Conservation (phyloP, 2,888 invertebrate species). For the Ophraella communa region DNA sequence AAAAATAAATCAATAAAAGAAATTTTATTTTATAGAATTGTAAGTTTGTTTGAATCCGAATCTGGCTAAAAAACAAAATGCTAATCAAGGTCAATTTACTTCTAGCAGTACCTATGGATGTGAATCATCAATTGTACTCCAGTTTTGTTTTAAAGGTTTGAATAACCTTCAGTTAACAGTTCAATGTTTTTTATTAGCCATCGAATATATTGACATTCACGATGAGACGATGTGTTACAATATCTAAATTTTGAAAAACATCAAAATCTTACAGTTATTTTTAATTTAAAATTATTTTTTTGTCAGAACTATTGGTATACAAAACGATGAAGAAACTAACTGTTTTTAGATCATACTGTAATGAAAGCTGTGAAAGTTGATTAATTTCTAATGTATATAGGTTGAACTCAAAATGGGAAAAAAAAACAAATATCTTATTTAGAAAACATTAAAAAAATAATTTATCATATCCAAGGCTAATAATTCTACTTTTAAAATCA, state of each 20-base stretch:
- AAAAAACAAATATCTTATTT: background rate
- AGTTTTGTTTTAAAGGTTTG: conserved; percentile 8
- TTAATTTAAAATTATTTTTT: no score
- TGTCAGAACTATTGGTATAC: no score
- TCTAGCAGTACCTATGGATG: background rate
- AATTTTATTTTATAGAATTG: no score
- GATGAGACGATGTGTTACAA: no score
- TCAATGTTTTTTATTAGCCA: conserved; percentile 16
- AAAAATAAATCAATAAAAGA: no score
- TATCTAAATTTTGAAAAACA: background rate
- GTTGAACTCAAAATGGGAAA: no score
- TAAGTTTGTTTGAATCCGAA: background rate
- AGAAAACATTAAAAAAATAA: background rate
- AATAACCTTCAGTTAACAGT: conserved; percentile 25
- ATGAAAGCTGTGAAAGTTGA: background rate
- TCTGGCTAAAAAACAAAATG: background rate
- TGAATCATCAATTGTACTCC: conserved; percentile 18
- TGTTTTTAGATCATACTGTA: no score
- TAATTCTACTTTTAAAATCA: background rate
- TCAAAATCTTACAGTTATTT: no score
- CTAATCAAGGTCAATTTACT: conserved; percentile 3
- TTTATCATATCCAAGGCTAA: background rate
- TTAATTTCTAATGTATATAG: background rate
- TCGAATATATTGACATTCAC: background rate
- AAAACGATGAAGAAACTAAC: no score